These are phyloP conservation scores for Sebastes ruberrimus DNA, from an alignment of 2,797 vertebrate genomes.

Conservation along the genomic window DNA sequence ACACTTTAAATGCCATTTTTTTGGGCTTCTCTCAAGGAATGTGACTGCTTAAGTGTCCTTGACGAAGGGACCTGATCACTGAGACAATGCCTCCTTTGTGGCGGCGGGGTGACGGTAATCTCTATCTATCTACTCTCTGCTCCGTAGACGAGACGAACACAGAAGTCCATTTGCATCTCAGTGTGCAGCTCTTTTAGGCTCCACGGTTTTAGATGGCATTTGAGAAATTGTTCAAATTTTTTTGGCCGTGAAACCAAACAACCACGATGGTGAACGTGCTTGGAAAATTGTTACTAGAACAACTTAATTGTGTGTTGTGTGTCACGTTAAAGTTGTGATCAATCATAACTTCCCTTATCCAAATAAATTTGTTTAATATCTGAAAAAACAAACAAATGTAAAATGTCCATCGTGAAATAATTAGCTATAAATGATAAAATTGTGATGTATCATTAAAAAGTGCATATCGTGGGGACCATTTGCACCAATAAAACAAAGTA, in stretches of 20 bases:
- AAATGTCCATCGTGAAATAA: background rate
- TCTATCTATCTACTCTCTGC: constrained; percentile 50
- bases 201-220: constrained; percentile 18
- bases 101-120: constrained; percentile 55
- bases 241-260: constrained; percentile 32
- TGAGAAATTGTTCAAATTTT: constrained; percentile 51
- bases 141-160: constrained; percentile 48
- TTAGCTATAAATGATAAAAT: too few relatives aligned
- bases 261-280: background rate
- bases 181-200: constrained; percentile 23
- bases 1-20: constrained; percentile 78
- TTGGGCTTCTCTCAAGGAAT: constrained; percentile 71
- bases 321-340: background rate
- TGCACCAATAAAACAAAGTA: too few relatives aligned
- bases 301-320: too few relatives aligned
- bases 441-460: too few relatives aligned
- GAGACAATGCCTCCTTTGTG: constrained; percentile 76
- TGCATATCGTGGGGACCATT: too few relatives aligned
- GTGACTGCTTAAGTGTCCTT: constrained; percentile 73
- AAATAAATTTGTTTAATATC: background rate
- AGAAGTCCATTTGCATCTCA: constrained; percentile 63
- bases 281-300: background rate
- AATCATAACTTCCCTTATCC: background rate
- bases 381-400: background rate
- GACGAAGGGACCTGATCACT: constrained; percentile 69